Conservation (phyloP, 2,113 vertebrate species). For the Tilapia sparmanii region DNA sequence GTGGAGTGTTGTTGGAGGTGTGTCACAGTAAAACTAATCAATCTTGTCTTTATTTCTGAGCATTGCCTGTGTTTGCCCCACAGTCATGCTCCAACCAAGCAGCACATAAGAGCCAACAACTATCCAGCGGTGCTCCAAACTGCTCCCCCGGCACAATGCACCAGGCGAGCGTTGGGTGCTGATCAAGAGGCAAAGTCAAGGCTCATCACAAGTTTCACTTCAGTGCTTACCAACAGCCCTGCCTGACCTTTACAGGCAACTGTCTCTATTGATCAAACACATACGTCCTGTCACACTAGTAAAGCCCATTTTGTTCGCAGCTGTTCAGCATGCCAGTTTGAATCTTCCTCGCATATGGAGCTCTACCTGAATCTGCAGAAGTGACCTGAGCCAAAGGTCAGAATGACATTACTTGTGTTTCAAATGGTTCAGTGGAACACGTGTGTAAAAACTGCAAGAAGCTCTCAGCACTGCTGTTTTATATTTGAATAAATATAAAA, state of each 20-base stretch:
- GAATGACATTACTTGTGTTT: conserved; percentile 1
- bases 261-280: conserved; percentile 49
- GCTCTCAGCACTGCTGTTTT: not conserved
- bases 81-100: conserved; percentile 40
- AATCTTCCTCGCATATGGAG: not conserved
- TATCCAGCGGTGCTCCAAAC: not conserved
- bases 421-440: not conserved
- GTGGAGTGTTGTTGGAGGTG: not conserved
- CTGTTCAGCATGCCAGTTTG: conserved; percentile 31
- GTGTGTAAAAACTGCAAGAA: not conserved
- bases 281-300: not conserved
- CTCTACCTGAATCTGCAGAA: not conserved
- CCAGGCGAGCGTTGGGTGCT: not conserved
- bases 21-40: conserved; percentile 58
- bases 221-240: conserved; percentile 36
- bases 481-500: not conserved
- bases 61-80: conserved; percentile 18
- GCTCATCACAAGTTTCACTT: conserved; percentile 25
- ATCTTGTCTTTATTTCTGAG: conserved; percentile 52
- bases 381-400: conserved; percentile 45
- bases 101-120: conserved; percentile 15
- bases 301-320: conserved; percentile 14
- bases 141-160: not conserved
- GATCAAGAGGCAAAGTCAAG: conserved; percentile 29
- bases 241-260: conserved; percentile 50